Conservation (phyloP, 1,140 invertebrate genomes). For the Eufriesea mexicana region DNA sequence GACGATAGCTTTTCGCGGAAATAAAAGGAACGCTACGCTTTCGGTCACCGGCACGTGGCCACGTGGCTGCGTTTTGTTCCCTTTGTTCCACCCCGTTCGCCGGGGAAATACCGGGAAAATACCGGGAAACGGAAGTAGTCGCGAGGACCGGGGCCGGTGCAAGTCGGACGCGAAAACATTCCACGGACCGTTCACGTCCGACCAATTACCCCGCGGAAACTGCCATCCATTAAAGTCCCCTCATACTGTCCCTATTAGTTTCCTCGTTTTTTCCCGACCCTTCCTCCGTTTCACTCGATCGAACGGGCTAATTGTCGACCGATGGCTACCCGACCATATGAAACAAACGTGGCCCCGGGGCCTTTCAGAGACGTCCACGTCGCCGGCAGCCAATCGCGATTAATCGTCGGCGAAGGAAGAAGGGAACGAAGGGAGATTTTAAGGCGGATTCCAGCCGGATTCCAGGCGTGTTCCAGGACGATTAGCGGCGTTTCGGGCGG, state of each 20-base stretch:
- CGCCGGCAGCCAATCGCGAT: too few species aligned
- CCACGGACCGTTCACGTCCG: conserved; percentile 8
- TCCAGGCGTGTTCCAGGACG: not conserved
- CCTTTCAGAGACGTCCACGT: too few species aligned
- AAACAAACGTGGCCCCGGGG: not conserved
- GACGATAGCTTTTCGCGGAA: conserved; percentile 15
- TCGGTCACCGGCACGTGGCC: not conserved
- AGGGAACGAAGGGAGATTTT: not conserved
- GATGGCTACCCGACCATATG: conserved; percentile 46
- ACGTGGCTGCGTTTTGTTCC: not conserved
- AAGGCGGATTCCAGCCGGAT: not conserved
- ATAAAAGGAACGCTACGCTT: not conserved
- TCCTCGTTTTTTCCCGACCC: conserved; percentile 7
- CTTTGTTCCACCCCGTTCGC: not conserved
- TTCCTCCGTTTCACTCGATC: conserved; percentile 16
- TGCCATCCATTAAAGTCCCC: conserved; percentile 49
- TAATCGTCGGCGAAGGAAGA: not conserved
- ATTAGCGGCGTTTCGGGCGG: not conserved
- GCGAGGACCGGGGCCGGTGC: not conserved
- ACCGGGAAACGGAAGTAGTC: conserved; percentile 28
- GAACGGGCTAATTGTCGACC: conserved; percentile 62
- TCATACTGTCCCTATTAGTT: conserved; percentile 34
- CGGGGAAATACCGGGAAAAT: not conserved
- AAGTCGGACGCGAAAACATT: conserved; percentile 44
- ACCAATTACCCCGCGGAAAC: conserved; percentile 54